Evolutionary conservation across 2,797 vertebrate genomes (phyloP).

Genomic region (Rhadinocentrus ornatus): DNA sequence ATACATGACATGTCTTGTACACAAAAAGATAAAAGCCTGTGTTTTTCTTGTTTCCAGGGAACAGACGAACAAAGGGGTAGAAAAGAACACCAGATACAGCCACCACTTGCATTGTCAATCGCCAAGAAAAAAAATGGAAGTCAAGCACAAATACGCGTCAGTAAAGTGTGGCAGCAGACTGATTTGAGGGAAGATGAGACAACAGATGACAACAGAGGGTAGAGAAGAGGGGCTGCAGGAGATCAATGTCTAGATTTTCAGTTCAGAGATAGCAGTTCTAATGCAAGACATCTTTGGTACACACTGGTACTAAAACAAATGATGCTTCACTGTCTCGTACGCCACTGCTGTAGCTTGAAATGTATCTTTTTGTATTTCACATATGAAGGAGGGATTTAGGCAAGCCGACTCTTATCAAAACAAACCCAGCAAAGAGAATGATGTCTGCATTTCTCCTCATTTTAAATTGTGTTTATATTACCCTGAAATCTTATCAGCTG

Average conservation of each 20-base stretch:
- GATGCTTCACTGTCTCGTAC: conserved; percentile 28
- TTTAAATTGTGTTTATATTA: conserved; percentile 6
- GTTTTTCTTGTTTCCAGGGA: conserved; percentile 48
- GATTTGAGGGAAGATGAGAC: conserved; percentile 44
- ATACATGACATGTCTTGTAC: conserved; percentile 52
- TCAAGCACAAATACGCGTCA: conserved; percentile 60
- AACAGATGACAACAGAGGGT: conserved; percentile 31
- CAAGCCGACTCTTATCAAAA: conserved; percentile 15
- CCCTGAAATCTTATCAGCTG: conserved; percentile 45
- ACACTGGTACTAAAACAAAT: conserved; percentile 49
- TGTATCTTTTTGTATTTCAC: conserved; percentile 25
- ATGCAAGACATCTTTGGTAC: conserved; percentile 52
- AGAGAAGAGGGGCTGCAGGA: conserved; percentile 45
- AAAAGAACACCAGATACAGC: conserved; percentile 48
- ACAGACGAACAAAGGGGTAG: conserved; percentile 61
- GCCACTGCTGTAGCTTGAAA: conserved; percentile 36
- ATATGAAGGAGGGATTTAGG: neutral
- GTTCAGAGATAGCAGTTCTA: conserved; percentile 57
- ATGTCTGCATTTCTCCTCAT: conserved; percentile 5
- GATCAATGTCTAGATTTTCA: conserved; percentile 59
- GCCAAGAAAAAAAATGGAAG: conserved; percentile 53
- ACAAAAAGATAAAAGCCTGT: conserved; percentile 45
- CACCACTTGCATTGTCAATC: conserved; percentile 59
- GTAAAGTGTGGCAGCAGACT: conserved; percentile 53
- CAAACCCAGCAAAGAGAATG: neutral